phyloP scores from a whole-genome alignment of 2,888 invertebrate species.

The Sepioteuthis lessoniana region DNA sequence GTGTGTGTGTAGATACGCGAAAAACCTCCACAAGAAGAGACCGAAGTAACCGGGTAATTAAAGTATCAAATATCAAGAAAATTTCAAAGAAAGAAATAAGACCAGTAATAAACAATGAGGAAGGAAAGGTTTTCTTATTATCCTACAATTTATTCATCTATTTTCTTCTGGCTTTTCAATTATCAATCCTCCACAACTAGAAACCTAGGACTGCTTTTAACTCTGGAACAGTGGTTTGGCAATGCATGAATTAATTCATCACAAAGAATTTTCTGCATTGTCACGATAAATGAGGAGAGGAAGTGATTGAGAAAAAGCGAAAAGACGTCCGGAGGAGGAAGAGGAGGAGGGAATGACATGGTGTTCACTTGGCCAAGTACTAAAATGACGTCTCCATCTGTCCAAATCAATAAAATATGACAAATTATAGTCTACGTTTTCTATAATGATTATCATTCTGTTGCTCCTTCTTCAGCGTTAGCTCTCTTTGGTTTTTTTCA shows the following conservation, averaged over 20 bases:
- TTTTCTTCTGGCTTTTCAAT: background rate
- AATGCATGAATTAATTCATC: background rate
- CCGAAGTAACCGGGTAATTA: background rate
- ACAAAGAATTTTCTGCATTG: background rate
- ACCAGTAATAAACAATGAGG: background rate
- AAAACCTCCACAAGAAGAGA: background rate
- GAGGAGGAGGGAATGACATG: background rate
- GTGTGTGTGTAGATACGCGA: background rate
- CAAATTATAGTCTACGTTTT: background rate
- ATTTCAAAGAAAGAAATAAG: background rate
- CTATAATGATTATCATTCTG: background rate
- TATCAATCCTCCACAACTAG: background rate
- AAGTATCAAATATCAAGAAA: background rate
- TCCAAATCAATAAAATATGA: background rate
- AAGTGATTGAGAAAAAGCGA: background rate
- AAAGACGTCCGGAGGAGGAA: background rate
- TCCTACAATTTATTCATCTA: background rate
- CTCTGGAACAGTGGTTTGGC: background rate
- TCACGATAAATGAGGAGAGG: background rate
- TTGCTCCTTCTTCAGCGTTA: background rate
- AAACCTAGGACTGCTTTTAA: background rate
- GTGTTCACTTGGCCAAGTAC: background rate
- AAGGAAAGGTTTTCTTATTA: background rate
- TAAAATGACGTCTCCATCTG: background rate
- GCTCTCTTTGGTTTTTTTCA: background rate